Conservation (phyloP, 2,113 vertebrate species). For the Platycercus adscitus region DNA sequence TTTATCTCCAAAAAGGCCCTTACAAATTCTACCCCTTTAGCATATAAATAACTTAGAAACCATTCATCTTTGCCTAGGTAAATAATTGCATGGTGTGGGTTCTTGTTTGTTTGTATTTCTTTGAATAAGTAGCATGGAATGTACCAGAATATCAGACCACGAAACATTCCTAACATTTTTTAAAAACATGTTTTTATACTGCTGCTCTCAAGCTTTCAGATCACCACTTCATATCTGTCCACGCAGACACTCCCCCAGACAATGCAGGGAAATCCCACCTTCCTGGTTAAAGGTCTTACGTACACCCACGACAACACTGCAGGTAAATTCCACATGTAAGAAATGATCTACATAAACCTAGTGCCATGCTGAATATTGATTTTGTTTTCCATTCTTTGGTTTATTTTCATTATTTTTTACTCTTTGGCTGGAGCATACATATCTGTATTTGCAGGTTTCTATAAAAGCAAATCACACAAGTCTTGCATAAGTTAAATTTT, state of each 20-base stretch:
- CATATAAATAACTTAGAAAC: background rate
- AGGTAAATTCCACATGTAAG: background rate
- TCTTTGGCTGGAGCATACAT: background rate
- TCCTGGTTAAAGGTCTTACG: background rate
- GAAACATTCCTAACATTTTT: conserved; percentile 30
- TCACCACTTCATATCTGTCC: background rate
- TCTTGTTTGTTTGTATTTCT: conserved; percentile 26
- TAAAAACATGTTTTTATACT: background rate
- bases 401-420: background rate
- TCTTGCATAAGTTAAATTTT: background rate
- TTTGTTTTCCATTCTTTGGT: background rate
- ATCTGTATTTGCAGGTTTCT: background rate
- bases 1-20: background rate
- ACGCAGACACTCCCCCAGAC: background rate
- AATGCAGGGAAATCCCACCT: background rate
- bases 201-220: background rate
- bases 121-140: conserved; percentile 31
- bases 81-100: background rate
- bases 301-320: background rate
- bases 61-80: background rate
- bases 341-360: background rate
- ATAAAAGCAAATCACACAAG: background rate
- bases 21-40: background rate
- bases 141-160: background rate
- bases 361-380: background rate